phyloP scores from a whole-genome alignment of 2,113 vertebrate species.

The Catagonus wagneri region DNA sequence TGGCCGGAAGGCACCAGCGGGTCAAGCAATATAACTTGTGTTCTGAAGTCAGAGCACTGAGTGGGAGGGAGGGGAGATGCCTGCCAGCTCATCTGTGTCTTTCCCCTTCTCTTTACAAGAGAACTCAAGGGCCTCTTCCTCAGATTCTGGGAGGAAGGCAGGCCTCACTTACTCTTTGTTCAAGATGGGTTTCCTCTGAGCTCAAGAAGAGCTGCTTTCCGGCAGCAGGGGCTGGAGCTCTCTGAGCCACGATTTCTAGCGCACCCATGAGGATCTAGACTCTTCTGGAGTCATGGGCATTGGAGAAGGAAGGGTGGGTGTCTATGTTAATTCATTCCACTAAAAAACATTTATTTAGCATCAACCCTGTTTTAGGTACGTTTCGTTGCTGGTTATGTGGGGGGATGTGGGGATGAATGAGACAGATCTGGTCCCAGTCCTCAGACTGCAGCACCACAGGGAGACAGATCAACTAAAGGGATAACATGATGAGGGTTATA shows the following conservation, averaged over 20 bases:
- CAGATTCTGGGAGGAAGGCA: neutral
- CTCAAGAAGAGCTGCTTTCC: neutral
- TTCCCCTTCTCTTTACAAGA: neutral
- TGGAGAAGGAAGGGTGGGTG: neutral
- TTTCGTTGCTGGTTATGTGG: neutral
- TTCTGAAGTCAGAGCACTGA: neutral
- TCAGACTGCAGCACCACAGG: neutral
- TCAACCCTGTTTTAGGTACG: neutral
- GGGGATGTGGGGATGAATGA: neutral
- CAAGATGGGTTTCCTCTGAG: neutral
- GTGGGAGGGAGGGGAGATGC: neutral
- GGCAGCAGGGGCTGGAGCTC: accelerated
- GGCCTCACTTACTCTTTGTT: neutral
- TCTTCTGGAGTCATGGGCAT: neutral
- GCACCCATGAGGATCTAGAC: neutral
- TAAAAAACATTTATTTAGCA: neutral
- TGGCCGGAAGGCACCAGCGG: neutral
- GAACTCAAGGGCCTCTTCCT: neutral
- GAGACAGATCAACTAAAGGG: neutral
- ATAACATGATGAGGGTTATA: accelerated
- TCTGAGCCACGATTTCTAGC: accelerated
- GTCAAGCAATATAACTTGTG: neutral
- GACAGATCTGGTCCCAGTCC: neutral
- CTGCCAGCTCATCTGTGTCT: accelerated
- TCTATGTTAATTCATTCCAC: too few species aligned